Evolutionary conservation across 2,888 invertebrate genomes (phyloP), one percentile per base, ranked within the genome.

Genomic region (Dicroscelio sp.): DNA sequence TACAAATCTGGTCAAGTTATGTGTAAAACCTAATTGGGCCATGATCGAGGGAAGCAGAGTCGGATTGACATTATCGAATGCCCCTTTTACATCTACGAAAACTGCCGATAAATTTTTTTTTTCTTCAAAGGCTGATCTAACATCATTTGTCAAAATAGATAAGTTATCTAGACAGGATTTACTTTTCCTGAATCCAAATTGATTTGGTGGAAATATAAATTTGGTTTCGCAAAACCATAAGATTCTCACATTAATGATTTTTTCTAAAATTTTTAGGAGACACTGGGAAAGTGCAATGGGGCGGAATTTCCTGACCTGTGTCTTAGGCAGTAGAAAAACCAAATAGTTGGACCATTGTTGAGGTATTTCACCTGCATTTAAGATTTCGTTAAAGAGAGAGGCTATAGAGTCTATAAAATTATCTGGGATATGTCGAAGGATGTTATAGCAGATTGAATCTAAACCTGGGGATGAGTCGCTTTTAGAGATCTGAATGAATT

Each of bases 251-350:
- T 65, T 65, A 14, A 31, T 33, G n/a, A 65, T 65, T 33, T 31
- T 65, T n/a, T 65, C 65, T 5, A 65, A 3, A 31, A 65, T 33
- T 33, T 65, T 65, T 3, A 65, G 33, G 17, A 65, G 30, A 17
- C 65, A 65, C 20, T 65, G 65, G 8, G 65, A n/a, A n/a, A n/a
- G n/a, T n/a, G 31, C 63, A 6, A 67, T 67, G 10, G 67, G 67
- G 8, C 67, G 17, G 23, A 67, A 67, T 67, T 67, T 67, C 2
- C 33, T 38, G 5, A 33, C 20, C 31, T 48, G 48, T 2, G 3
- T 31, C 31, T 73, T 73, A 5, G 73, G 52, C 1, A 73, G 48
- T 30, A 33, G 23, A 14, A 67, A 35, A 10, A 67, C 35, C n/a
- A 33, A 10, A 38, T 35, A 67, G 2, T 67, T 33, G 5, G 48